These are phyloP conservation scores for Magallana nippona DNA, from an alignment of 2,888 invertebrate species.

Conservation along the genomic window DNA sequence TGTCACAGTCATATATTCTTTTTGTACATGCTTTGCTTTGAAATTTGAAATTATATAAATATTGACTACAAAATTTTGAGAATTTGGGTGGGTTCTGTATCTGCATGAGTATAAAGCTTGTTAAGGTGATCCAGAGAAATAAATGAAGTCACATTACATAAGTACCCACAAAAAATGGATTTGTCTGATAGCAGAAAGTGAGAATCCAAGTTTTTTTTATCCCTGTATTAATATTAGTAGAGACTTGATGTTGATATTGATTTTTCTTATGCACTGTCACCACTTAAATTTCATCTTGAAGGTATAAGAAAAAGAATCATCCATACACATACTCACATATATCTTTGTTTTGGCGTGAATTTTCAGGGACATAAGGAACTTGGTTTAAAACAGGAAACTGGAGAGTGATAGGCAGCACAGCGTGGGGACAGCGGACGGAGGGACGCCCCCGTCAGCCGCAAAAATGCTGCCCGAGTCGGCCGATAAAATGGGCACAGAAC, in stretches of 20 bases:
- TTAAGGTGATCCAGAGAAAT: too few species aligned
- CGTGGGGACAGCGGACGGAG: neutral
- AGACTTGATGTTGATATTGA: slow-evolving; percentile 14
- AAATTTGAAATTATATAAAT: too few species aligned
- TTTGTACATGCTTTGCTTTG: too few species aligned
- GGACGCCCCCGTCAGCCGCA: neutral
- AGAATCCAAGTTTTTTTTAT: neutral
- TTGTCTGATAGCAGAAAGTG: neutral
- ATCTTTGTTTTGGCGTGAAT: neutral
- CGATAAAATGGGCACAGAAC: slow-evolving; percentile 62
- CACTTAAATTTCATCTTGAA: slow-evolving; percentile 31
- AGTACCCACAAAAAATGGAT: neutral
- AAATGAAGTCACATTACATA: too few species aligned
- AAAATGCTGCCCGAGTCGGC: slow-evolving; percentile 60
- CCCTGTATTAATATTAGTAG: slow-evolving; percentile 20
- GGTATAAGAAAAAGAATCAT: slow-evolving; percentile 9
- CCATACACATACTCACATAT: neutral
- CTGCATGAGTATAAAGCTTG: too few species aligned
- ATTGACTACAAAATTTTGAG: too few species aligned
- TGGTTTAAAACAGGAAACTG: neutral
- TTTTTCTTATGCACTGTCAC: slow-evolving; percentile 29
- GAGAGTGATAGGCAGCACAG: neutral
- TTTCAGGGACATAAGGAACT: neutral
- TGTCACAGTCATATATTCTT: too few species aligned
- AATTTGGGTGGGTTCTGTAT: too few species aligned